These are phyloP conservation scores for Chondrosia reniformis DNA, from an alignment of 37 sponge, comb jelly and placozoan genomes.

Conservation along the genomic window DNA sequence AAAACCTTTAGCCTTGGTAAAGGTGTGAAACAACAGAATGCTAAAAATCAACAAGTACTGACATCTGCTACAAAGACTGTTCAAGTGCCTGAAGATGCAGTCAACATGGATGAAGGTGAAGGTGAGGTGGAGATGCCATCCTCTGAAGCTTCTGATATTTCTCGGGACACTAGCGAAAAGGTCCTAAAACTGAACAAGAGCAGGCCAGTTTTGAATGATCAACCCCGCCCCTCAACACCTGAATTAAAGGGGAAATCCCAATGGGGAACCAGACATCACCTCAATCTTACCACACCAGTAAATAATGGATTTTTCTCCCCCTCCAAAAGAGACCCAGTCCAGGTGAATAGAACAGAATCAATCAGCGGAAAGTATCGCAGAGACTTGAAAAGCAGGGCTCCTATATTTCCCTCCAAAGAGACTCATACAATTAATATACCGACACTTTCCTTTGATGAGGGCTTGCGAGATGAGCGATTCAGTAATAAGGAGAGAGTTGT, in stretches of 20 bases:
- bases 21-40: too few relatives aligned
- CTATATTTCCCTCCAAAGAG: background rate
- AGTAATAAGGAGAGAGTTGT: background rate
- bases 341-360: background rate
- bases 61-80: too few relatives aligned
- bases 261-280: conserved; percentile 7
- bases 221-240: background rate
- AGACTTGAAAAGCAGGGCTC: conserved; percentile 18
- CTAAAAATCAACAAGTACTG: too few relatives aligned
- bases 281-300: conserved; percentile 3
- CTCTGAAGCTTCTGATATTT: too few relatives aligned
- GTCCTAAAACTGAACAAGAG: background rate
- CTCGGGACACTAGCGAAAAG: too few relatives aligned
- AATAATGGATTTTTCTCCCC: background rate
- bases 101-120: too few relatives aligned
- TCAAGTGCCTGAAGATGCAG: too few relatives aligned
- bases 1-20: too few relatives aligned
- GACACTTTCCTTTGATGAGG: too few relatives aligned
- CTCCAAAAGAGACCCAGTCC: background rate
- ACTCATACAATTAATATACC: background rate
- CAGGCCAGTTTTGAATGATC: background rate
- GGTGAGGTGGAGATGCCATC: too few relatives aligned
- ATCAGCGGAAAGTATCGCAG: conserved; percentile 10
- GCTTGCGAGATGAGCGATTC: too few relatives aligned
- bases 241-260: conserved; percentile 5